These are phyloP conservation scores for Gyrodactylus salaris DNA, from an alignment of 1,140 invertebrate species.

Conservation along the genomic window DNA sequence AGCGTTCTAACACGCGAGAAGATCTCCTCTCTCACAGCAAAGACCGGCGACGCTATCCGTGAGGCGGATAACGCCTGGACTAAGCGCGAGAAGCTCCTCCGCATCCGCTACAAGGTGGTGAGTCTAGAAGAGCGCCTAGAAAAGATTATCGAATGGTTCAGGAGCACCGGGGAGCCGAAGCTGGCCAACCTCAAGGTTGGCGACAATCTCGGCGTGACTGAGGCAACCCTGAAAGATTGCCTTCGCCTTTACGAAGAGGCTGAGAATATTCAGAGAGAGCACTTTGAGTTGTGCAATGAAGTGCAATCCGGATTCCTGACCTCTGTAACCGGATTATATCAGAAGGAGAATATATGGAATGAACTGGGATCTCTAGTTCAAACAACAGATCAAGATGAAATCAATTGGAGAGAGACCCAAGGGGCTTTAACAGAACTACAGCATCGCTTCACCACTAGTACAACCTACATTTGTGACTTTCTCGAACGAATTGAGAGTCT, in stretches of 20 bases:
- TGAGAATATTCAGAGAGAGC: neutral
- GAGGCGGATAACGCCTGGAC: neutral
- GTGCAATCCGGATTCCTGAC: neutral
- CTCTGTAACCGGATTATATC: neutral
- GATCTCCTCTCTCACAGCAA: neutral
- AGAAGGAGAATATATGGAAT: neutral
- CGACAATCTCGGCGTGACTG: neutral
- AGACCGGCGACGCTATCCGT: neutral
- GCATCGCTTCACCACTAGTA: neutral
- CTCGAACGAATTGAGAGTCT: neutral
- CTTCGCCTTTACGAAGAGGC: neutral
- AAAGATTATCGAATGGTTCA: neutral
- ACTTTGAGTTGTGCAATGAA: neutral
- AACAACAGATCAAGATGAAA: neutral
- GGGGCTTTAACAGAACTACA: neutral
- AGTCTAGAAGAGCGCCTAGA: neutral
- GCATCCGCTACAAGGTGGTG: neutral
- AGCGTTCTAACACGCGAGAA: neutral
- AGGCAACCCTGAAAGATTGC: neutral
- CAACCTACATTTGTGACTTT: constrained; percentile 1
- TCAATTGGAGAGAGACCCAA: neutral
- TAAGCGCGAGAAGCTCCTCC: neutral
- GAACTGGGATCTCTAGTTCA: neutral
- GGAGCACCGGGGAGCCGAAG: neutral
- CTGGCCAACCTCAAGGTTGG: neutral